Conservation (phyloP, 2,888 invertebrate genomes). For the Limnephilus rhombicus region DNA sequence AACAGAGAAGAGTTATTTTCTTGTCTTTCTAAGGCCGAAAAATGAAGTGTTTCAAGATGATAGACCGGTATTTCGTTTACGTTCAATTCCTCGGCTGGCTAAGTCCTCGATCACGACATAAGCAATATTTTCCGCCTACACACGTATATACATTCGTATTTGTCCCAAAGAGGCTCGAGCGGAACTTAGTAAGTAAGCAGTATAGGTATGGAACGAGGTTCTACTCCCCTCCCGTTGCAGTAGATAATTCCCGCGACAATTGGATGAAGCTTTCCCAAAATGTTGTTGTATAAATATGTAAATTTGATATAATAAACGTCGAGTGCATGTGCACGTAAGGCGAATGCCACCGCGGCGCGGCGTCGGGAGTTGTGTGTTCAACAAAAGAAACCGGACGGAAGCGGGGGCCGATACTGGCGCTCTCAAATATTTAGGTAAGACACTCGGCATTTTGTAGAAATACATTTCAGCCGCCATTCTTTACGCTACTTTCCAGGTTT, state of each 20-base stretch:
- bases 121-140: no score
- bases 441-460: constrained; percentile 7
- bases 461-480: not conserved
- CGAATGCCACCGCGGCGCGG: constrained; percentile 23
- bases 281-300: constrained; percentile 27
- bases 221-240: not conserved
- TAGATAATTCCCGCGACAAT: not conserved
- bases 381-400: constrained; percentile 35
- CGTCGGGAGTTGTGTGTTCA: constrained; percentile 10
- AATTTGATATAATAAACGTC: constrained; percentile 32
- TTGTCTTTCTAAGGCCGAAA: no score
- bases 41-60: no score
- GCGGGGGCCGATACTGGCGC: not conserved
- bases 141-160: no score
- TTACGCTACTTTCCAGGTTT: constrained; percentile 3
- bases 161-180: no score
- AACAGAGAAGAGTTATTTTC: no score
- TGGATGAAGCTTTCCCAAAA: constrained; percentile 18
- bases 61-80: no score
- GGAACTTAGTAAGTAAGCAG: not conserved
- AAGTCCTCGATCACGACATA: no score
- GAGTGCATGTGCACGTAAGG: constrained; percentile 22
- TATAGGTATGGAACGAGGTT: not conserved
- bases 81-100: no score
- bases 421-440: constrained; percentile 2